A percentile compares a stretch with the other conserved stretches of the same genome.
Conservation (phyloP, 2,888 invertebrate species). For the Lepidocyrtinus sp. region DNA sequence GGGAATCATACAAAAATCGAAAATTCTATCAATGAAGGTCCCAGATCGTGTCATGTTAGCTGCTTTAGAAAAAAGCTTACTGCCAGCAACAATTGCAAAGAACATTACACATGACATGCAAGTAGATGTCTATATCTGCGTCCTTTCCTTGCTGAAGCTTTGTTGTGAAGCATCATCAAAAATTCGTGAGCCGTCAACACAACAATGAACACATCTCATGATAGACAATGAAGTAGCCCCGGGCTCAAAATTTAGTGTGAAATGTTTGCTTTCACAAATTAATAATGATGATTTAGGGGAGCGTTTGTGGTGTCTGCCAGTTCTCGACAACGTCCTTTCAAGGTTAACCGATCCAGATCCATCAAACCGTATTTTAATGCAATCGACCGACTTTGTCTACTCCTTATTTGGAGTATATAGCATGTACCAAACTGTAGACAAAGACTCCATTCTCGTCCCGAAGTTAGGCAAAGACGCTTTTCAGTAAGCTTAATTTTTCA, state of each 20-base stretch:
- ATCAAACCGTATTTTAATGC: conserved; percentile 41
- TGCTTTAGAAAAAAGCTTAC: conserved; percentile 46
- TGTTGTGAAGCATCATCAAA: conserved; percentile 57
- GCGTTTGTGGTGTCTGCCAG: conserved; percentile 34
- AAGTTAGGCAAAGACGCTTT: conserved; percentile 44
- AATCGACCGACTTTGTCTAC: conserved; percentile 60
- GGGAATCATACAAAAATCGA: conserved; percentile 22
- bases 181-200: conserved; percentile 53
- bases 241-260: neutral
- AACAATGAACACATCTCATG: neutral
- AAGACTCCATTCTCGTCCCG: conserved; percentile 7
- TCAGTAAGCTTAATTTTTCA: conserved; percentile 45
- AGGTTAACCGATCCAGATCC: conserved; percentile 52
- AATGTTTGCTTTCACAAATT: neutral
- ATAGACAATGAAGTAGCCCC: neutral
- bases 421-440: neutral
- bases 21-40: conserved; percentile 9
- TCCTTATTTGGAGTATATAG: conserved; percentile 41
- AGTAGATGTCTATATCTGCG: conserved; percentile 33
- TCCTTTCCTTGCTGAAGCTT: conserved; percentile 48
- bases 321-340: conserved; percentile 54
- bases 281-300: conserved; percentile 17
- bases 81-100: conserved; percentile 35
- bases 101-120: conserved; percentile 40
- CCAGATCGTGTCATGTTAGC: conserved; percentile 27